These are phyloP conservation scores for Sialis lutaria DNA, from an alignment of 2,888 invertebrate genomes.

Conservation along the genomic window DNA sequence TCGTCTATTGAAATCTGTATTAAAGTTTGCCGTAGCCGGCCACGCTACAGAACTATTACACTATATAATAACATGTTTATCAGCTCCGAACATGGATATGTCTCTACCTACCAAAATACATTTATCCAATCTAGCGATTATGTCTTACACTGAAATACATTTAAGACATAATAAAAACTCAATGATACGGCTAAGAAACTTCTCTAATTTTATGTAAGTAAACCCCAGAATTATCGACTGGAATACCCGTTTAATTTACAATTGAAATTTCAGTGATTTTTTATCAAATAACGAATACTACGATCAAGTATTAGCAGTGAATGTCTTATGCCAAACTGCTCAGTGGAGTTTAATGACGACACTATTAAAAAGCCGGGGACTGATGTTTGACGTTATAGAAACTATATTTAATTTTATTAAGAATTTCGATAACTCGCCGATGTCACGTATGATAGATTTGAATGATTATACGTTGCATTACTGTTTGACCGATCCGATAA, in stretches of 20 bases:
- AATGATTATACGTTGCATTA: conserved; percentile 6
- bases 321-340: conserved; percentile 41
- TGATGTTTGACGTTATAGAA: conserved; percentile 35
- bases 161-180: conserved; percentile 22
- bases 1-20: conserved; percentile 36
- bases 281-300: conserved; percentile 41
- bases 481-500: conserved; percentile 8
- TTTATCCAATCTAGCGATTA: conserved; percentile 44
- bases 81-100: conserved; percentile 33
- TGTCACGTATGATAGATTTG: conserved; percentile 5
- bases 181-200: conserved; percentile 17
- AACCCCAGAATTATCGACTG: background rate
- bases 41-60: conserved; percentile 40
- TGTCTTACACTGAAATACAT: conserved; percentile 41
- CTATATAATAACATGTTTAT: conserved; percentile 36
- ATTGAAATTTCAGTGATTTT: conserved; percentile 29
- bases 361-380: conserved; percentile 31
- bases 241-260: background rate
- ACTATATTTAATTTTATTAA: conserved; percentile 32
- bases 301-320: conserved; percentile 43
- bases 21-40: conserved; percentile 42
- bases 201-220: conserved; percentile 33
- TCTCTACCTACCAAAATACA: conserved; percentile 42
- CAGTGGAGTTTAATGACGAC: conserved; percentile 36
- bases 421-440: conserved; percentile 18